Conservation (phyloP, 2,888 invertebrate genomes). For the Caenorhabditis sp. region DNA sequence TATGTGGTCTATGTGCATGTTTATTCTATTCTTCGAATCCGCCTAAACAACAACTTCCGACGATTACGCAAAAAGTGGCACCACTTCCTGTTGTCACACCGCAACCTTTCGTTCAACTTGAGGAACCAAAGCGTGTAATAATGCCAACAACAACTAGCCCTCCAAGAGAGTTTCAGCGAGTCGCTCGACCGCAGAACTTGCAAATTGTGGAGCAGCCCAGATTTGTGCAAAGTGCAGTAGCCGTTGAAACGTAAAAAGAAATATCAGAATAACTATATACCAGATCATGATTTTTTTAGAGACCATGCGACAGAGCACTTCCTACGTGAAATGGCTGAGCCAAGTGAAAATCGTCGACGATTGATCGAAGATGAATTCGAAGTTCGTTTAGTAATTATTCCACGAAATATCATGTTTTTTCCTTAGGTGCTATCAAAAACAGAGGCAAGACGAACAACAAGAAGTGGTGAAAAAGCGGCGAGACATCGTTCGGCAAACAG, state of each 20-base stretch:
- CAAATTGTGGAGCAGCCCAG: conserved; percentile 4
- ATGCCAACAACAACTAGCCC: not conserved
- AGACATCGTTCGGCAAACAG: conserved; percentile 28
- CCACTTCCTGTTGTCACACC: conserved; percentile 21
- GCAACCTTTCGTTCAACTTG: conserved; percentile 1
- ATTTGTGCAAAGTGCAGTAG: conserved; percentile 26
- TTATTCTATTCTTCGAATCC: conserved; percentile 16
- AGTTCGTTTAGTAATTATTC: conserved; percentile 16
- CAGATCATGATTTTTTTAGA: conserved; percentile 9
- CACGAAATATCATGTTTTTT: conserved; percentile 5
- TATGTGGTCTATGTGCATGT: conserved; percentile 31
- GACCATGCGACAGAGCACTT: conserved; percentile 43
- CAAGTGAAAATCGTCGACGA: conserved; percentile 20
- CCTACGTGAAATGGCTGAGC: conserved; percentile 23
- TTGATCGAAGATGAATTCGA: conserved; percentile 39
- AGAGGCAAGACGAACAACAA: conserved; percentile 31
- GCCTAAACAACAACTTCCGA: not conserved
- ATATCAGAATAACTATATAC: not conserved
- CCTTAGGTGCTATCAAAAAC: conserved; percentile 37
- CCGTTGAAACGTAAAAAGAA: conserved; percentile 33
- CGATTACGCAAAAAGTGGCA: conserved; percentile 1
- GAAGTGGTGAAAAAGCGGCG: conserved; percentile 27
- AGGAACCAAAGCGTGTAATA: not conserved
- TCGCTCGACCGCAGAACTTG: conserved; percentile 11
- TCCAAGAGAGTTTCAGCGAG: not conserved